Evolutionary conservation across 2,113 vertebrate genomes (phyloP).

Genomic region (Pollimyrus isidori): DNA sequence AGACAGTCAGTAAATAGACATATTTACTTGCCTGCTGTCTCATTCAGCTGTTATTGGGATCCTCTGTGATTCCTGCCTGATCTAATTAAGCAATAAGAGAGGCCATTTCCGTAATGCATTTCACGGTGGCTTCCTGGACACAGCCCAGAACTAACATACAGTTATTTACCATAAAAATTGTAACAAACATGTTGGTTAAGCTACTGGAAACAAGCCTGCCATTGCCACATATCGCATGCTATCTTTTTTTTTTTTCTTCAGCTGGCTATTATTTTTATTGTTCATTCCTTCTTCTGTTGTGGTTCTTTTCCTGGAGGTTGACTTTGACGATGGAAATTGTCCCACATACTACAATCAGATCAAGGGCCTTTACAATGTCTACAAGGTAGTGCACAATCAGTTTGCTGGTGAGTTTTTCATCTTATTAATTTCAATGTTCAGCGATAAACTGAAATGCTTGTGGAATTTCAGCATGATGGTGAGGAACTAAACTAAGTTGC

Average conservation of each 20-base stretch:
- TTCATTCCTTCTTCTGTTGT: not conserved
- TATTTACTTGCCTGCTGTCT: not conserved
- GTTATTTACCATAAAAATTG: not conserved
- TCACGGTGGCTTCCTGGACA: not conserved
- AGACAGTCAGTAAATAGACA: not conserved
- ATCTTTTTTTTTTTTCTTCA: not conserved
- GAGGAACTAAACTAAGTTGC: not conserved
- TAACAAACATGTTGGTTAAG: not conserved
- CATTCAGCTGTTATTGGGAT: not conserved
- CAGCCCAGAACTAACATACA: not conserved
- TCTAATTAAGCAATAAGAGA: not conserved
- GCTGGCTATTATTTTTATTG: not conserved
- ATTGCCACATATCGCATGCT: not conserved
- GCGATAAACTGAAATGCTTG: not conserved
- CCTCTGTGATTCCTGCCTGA: not conserved
- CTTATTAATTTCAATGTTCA: not conserved
- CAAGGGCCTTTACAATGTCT: slow-evolving; percentile 63
- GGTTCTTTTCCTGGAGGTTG: slow-evolving; percentile 48
- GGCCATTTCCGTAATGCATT: not conserved
- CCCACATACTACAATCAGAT: slow-evolving; percentile 66
- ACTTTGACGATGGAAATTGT: slow-evolving; percentile 72
- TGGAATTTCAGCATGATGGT: not conserved
- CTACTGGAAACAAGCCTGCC: not conserved
- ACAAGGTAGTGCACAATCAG: slow-evolving; percentile 50
- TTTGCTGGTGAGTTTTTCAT: slow-evolving; percentile 47